Evolutionary conservation across 2,888 invertebrate species (phyloP).

Genomic region (Rhyacophila evoluta): DNA sequence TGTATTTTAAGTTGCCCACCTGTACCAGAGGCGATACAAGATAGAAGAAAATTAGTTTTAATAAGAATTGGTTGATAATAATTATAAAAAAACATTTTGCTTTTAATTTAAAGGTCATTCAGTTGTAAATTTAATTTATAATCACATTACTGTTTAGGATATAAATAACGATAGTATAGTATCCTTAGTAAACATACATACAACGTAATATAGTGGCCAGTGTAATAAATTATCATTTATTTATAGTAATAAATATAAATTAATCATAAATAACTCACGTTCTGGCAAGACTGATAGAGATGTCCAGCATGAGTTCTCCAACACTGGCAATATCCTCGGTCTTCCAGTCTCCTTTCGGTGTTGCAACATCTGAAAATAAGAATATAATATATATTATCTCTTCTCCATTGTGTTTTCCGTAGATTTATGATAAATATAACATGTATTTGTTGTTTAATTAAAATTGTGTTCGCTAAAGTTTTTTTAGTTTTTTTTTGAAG

Average conservation of each 20-base stretch:
- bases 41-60: neutral
- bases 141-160: too few relatives aligned
- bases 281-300: constrained; percentile 84
- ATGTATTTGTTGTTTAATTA: too few relatives aligned
- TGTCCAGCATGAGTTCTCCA: constrained; percentile 87
- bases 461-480: too few relatives aligned
- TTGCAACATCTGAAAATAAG: constrained; percentile 77
- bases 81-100: neutral
- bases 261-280: constrained; percentile 73
- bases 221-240: neutral
- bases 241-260: too few relatives aligned
- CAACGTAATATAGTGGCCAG: neutral
- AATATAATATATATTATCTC: too few relatives aligned
- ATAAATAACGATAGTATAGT: too few relatives aligned
- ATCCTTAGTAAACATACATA: too few relatives aligned
- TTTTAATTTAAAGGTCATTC: neutral
- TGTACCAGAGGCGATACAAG: neutral
- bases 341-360: constrained; percentile 85
- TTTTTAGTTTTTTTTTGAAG: too few relatives aligned
- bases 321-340: constrained; percentile 88
- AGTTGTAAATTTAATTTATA: neutral
- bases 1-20: neutral
- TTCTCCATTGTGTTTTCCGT: too few relatives aligned
- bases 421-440: too few relatives aligned
- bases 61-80: neutral